Base-by-base conservation (phyloP, 2,113 vertebrate species). In the Ascaphus truei region DNA sequence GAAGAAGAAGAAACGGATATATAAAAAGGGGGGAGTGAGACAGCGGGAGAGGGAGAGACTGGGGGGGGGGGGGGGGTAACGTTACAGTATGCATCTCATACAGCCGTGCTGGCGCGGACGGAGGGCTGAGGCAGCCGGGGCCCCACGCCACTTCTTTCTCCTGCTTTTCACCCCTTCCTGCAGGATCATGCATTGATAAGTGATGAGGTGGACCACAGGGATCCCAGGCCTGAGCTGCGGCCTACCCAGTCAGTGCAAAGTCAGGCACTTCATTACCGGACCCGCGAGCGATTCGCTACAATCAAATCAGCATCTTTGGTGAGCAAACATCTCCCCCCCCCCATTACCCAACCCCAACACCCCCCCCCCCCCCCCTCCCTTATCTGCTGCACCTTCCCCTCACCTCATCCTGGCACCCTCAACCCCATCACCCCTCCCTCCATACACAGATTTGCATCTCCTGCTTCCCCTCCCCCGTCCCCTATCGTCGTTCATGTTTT, bases 271-370 rank as follows among this genome's bases (percentile, higher is more conserved):
- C 94, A 93, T 89, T 97, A 96, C 90, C 94, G 94, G 90, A 96
- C 92, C 92, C 90, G 94, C 79, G 92, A 96, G 81, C 93, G 93
- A 86, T 98, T 98, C 83, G 94, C 96, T 83, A 98, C 96, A 84
- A 98, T 98, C 85, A 98, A 96, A 89, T 98, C 96, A 71, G 96
- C 96, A 71, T 98, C 96, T 80, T 92, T 98, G 91, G 96, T 98
- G 86, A 93, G 93, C 81, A 56, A 78, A 81, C 34, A 22, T n/a
- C 77, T n/a, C n/a, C 79, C 78, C 81, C 77, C 76, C 78, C 80
- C 75, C 63, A 73, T 76, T 80, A 79, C 76, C 76, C 82, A 79
- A 72, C 77, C 76, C n/a, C n/a, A n/a, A 76, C 77, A 71, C 65
- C 45, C 76, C 77, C 79, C 77, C 77, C 73, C 80, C 71, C 73